Percentiles rank a stretch among this genome's conserved stretches.
Conservation (phyloP, 2,888 invertebrate genomes). For the Leucoma salicis region DNA sequence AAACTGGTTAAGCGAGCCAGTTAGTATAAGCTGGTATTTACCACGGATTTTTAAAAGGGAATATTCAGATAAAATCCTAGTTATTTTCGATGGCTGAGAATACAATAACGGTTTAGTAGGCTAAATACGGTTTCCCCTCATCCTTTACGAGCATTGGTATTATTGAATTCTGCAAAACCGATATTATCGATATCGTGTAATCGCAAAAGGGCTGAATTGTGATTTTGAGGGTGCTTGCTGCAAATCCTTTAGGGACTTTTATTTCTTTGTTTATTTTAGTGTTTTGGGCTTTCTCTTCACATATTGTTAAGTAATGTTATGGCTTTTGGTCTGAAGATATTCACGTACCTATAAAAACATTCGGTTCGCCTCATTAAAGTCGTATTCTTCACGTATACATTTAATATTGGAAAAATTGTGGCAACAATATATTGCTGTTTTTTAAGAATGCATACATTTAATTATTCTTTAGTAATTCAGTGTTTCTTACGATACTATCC, state of each 20-base stretch:
- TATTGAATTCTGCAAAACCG: constrained; percentile 47
- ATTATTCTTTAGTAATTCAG: no score
- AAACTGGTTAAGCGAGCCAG: neutral
- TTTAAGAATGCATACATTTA: no score
- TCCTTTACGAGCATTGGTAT: constrained; percentile 41
- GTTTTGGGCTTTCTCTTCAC: constrained; percentile 29
- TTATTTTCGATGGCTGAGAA: constrained; percentile 36
- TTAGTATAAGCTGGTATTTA: constrained; percentile 19
- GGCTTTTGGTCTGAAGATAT: constrained; percentile 18
- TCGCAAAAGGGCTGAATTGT: constrained; percentile 48
- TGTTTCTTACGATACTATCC: no score
- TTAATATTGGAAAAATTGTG: no score
- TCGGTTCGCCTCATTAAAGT: constrained; percentile 21
- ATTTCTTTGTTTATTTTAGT: constrained; percentile 50
- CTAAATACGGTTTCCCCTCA: constrained; percentile 34
- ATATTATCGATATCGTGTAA: constrained; percentile 49
- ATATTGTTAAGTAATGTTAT: constrained; percentile 24
- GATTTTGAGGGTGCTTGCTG: constrained; percentile 46
- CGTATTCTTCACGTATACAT: no score
- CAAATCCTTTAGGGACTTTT: constrained; percentile 45
- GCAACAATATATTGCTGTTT: no score
- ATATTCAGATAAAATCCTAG: constrained; percentile 31
- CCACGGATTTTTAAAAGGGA: constrained; percentile 32
- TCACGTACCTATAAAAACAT: constrained; percentile 14
- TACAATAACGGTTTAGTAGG: constrained; percentile 36